Percentiles rank a stretch among this genome's conserved stretches.
Conservation (phyloP, 1,140 invertebrate genomes). For the Cryptotermes secundus region DNA sequence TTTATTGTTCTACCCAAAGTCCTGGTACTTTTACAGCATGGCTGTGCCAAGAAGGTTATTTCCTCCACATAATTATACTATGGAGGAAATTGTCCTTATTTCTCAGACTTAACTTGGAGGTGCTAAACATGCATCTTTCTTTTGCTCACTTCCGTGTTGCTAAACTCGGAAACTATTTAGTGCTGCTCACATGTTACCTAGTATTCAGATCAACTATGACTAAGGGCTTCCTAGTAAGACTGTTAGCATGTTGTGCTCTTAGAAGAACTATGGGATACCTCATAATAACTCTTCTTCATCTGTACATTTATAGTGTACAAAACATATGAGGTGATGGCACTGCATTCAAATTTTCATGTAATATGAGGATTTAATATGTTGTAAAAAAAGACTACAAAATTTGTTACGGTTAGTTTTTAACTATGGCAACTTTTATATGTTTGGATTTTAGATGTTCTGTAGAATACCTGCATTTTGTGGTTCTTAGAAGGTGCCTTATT, state of each 20-base stretch:
- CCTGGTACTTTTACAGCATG: slow-evolving; percentile 2
- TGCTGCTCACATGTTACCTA: not conserved
- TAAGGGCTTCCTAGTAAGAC: slow-evolving; percentile 8
- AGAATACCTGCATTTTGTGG: too few relatives aligned
- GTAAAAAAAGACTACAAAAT: too few relatives aligned
- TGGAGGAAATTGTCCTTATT: not conserved
- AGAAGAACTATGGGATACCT: not conserved
- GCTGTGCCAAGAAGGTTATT: not conserved
- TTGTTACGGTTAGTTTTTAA: too few relatives aligned
- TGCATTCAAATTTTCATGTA: too few relatives aligned
- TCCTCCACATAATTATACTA: not conserved
- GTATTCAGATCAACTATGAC: not conserved
- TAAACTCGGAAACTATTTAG: slow-evolving; percentile 6
- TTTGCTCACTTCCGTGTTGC: slow-evolving; percentile 9
- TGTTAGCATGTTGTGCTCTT: not conserved
- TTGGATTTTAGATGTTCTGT: too few relatives aligned
- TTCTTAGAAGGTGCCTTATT: not conserved
- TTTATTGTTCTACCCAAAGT: not conserved
- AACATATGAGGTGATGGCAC: not conserved
- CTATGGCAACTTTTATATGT: too few relatives aligned
- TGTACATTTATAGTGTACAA: not conserved
- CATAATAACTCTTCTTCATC: not conserved
- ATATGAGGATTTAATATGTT: too few relatives aligned
- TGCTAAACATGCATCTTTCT: slow-evolving; percentile 4
- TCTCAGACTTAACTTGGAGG: slow-evolving; percentile 14